phyloP scores from a whole-genome alignment of 2,888 invertebrate species.

The Campopleginae sp. region DNA sequence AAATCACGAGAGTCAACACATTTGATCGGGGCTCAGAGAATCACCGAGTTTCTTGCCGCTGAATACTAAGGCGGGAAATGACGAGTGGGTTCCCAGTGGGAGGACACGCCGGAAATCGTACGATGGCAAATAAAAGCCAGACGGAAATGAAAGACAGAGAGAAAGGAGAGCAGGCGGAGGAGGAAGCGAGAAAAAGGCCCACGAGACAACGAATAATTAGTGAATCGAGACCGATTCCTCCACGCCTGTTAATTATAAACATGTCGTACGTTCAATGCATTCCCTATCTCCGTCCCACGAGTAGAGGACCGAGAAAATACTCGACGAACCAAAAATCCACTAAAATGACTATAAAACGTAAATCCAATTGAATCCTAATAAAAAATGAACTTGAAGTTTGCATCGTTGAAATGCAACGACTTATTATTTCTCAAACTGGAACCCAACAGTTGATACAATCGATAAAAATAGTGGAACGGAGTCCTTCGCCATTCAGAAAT shows the following conservation, averaged over 20 bases:
- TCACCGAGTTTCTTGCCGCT: slow-evolving; percentile 37
- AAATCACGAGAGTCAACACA: slow-evolving; percentile 39
- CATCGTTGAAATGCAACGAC: too few species aligned
- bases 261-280: too few species aligned
- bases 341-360: neutral
- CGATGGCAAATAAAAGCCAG: slow-evolving; percentile 58
- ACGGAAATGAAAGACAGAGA: slow-evolving; percentile 40
- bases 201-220: slow-evolving; percentile 27
- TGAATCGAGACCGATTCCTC: slow-evolving; percentile 33
- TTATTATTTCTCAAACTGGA: too few species aligned
- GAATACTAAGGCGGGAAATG: slow-evolving; percentile 72
- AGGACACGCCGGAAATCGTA: slow-evolving; percentile 73
- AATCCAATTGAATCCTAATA: neutral
- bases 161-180: slow-evolving; percentile 13
- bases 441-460: too few species aligned
- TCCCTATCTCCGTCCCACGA: neutral
- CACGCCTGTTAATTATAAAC: slow-evolving; percentile 35
- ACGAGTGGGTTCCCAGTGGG: slow-evolving; percentile 69
- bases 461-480: too few species aligned
- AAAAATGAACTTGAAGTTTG: too few species aligned
- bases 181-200: neutral
- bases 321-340: neutral
- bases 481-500: too few species aligned
- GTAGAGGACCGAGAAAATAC: neutral
- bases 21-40: slow-evolving; percentile 8